Percentiles rank a stretch among this genome's conserved stretches.
Conservation (phyloP, 2,888 invertebrate genomes). For the Reticulitermes lucifugus region DNA sequence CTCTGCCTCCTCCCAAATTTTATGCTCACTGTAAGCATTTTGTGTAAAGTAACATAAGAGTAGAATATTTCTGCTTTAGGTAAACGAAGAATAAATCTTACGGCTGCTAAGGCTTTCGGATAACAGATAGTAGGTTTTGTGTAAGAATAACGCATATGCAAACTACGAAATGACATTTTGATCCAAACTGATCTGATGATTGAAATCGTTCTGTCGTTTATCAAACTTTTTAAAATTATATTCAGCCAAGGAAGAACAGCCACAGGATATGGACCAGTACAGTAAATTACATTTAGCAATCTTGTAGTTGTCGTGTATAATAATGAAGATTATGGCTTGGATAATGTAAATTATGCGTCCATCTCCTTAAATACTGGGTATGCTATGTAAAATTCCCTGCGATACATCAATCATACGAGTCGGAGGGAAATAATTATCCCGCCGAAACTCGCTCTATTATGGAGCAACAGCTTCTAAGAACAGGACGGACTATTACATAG, state of each 20-base stretch:
- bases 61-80: no score
- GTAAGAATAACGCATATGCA: not conserved
- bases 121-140: not conserved
- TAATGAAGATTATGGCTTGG: constrained; percentile 14
- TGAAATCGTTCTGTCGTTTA: constrained; percentile 22
- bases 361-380: constrained; percentile 14
- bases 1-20: no score
- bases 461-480: not conserved
- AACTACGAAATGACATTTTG: not conserved
- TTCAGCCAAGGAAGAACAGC: not conserved
- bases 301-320: not conserved
- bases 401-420: constrained; percentile 6
- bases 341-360: constrained; percentile 18
- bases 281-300: constrained; percentile 24
- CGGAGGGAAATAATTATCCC: constrained; percentile 28
- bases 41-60: no score
- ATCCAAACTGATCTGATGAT: constrained; percentile 13
- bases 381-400: constrained; percentile 35
- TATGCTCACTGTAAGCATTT: no score
- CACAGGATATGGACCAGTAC: not conserved
- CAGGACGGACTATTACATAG: not conserved
- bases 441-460: not conserved
- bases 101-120: not conserved
- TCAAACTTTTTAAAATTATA: constrained; percentile 12
- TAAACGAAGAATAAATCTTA: no score